Conservation (phyloP, 2,888 invertebrate genomes). For the Acanthoscelides obtectus region DNA sequence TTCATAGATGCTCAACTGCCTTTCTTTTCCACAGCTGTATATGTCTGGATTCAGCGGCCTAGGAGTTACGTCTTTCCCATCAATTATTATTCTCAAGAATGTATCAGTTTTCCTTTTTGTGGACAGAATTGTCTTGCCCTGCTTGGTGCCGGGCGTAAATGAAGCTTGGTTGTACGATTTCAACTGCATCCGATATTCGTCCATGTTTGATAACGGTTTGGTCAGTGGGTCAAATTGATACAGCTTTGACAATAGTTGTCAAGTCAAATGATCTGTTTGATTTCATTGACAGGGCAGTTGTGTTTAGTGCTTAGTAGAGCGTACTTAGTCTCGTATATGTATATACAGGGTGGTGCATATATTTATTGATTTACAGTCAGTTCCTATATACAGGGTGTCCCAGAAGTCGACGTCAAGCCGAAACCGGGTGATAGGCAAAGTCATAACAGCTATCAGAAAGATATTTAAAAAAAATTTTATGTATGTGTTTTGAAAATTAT, state of each 20-base stretch:
- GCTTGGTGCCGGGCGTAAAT: conserved; percentile 5
- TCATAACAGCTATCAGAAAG: too few relatives aligned
- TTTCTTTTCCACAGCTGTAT: conserved; percentile 39
- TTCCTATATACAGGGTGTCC: too few relatives aligned
- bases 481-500: too few relatives aligned
- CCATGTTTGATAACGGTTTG: neutral
- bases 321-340: too few relatives aligned
- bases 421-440: too few relatives aligned
- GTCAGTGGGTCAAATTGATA: neutral
- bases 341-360: too few relatives aligned
- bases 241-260: neutral
- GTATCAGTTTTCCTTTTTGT: conserved; percentile 7
- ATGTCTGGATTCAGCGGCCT: conserved; percentile 41
- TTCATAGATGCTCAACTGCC: conserved; percentile 31
- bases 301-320: too few relatives aligned
- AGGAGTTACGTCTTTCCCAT: conserved; percentile 48
- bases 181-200: conserved; percentile 6
- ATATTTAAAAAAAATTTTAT: too few relatives aligned
- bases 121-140: conserved; percentile 17
- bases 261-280: too few relatives aligned
- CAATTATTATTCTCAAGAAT: conserved; percentile 17
- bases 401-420: too few relatives aligned
- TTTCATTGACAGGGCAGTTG: too few relatives aligned
- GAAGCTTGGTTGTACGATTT: conserved; percentile 1
- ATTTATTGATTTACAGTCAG: too few relatives aligned